Evolutionary conservation across 2,113 vertebrate species (phyloP).

Genomic region (Pteropus alecto): DNA sequence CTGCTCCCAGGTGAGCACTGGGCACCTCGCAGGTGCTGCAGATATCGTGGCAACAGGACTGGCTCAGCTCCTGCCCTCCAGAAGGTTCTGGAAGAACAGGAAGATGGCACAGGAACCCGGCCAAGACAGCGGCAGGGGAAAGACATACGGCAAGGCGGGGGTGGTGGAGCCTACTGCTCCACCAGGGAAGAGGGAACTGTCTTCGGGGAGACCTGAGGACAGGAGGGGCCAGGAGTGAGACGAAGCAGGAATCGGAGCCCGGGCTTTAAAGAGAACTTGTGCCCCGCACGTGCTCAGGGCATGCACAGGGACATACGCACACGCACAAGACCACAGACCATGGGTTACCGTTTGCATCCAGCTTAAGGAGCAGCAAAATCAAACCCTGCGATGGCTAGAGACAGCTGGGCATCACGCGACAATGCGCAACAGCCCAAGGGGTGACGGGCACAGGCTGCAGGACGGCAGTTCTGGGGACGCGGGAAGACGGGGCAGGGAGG

Average conservation of each 20-base stretch:
- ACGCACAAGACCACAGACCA: too few species aligned
- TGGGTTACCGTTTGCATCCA: accelerated
- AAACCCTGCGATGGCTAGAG: accelerated
- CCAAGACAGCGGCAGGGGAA: accelerated
- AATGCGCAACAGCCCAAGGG: accelerated
- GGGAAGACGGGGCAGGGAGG: neutral
- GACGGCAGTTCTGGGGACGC: accelerated
- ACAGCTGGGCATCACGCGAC: accelerated
- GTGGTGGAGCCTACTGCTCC: accelerated
- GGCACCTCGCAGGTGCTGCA: neutral
- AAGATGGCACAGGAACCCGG: neutral
- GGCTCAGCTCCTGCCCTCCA: neutral
- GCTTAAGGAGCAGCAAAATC: neutral
- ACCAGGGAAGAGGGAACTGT: neutral
- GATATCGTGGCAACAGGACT: neutral
- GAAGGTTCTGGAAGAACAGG: neutral
- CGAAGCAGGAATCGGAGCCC: neutral
- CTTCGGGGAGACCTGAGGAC: neutral
- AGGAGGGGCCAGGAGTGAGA: accelerated
- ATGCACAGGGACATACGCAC: neutral
- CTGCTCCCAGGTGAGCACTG: accelerated
- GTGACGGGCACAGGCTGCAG: neutral
- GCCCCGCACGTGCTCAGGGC: neutral
- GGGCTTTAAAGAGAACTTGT: too few species aligned
- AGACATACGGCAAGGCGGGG: accelerated